phyloP scores from a whole-genome alignment of 2,888 invertebrate genomes.

The Diarsia dahlii region DNA sequence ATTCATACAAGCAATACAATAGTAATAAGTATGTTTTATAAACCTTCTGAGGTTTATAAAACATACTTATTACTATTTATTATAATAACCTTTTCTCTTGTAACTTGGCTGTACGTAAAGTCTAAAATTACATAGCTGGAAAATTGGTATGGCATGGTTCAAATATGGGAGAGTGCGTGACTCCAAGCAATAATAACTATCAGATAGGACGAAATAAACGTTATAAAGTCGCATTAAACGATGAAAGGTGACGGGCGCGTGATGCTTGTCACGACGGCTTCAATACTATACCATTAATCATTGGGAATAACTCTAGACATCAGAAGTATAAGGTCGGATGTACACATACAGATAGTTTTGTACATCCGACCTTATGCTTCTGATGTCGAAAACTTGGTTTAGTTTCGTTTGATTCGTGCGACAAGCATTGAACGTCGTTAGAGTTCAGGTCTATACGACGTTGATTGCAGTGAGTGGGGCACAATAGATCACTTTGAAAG shows the following conservation, averaged over 20 bases:
- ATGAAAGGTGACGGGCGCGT: constrained; percentile 48
- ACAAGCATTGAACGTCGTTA: not conserved
- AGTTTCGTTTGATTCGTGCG: constrained; percentile 21
- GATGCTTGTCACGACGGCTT: constrained; percentile 50
- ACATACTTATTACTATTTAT: constrained; percentile 10
- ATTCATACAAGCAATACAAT: not conserved
- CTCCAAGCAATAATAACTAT: constrained; percentile 46
- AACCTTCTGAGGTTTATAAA: not conserved
- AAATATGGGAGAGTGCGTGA: constrained; percentile 21
- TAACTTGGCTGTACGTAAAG: not conserved
- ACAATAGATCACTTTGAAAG: constrained; percentile 5
- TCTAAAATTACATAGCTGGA: not conserved
- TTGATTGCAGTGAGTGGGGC: not conserved
- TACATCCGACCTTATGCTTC: too few species aligned
- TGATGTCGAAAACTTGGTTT: not conserved
- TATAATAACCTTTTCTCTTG: not conserved
- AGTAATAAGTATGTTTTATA: too few species aligned
- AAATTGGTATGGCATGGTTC: not conserved
- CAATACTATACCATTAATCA: constrained; percentile 57
- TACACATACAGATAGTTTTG: too few species aligned
- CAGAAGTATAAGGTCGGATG: too few species aligned
- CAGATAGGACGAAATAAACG: constrained; percentile 28
- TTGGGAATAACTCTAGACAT: constrained; percentile 8
- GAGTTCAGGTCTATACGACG: not conserved
- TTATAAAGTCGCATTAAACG: constrained; percentile 41